A percentile compares a stretch with the other conserved stretches of the same genome.
phyloP scores from a whole-genome alignment of 2,888 invertebrate genomes.

The Drosophila limbata region DNA sequence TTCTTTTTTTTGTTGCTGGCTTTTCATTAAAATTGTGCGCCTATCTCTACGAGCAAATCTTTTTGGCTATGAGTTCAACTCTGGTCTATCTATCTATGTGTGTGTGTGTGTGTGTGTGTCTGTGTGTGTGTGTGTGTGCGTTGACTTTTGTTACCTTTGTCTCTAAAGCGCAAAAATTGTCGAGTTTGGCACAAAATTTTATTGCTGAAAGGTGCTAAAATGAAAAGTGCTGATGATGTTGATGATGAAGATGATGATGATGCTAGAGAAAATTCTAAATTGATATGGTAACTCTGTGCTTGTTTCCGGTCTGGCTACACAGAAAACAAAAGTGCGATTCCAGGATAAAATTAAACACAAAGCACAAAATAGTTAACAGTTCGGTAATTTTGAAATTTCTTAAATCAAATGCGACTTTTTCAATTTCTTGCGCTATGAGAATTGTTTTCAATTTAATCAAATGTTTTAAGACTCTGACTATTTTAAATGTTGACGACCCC shows the following conservation, averaged over 20 bases:
- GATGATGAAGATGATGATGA: background rate
- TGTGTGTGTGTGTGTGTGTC: conserved; percentile 15
- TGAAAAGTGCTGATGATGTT: conserved; percentile 76
- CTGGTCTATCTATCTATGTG: conserved; percentile 7
- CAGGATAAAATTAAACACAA: too few species aligned
- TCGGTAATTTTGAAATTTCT: too few species aligned
- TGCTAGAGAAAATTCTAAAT: background rate
- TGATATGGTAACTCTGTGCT: conserved; percentile 9
- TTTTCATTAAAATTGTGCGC: conserved; percentile 77
- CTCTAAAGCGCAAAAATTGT: conserved; percentile 77
- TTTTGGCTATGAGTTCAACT: conserved; percentile 58
- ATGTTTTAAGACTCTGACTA: too few species aligned
- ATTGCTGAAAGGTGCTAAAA: conserved; percentile 79
- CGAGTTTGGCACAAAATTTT: conserved; percentile 78
- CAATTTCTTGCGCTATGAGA: too few species aligned
- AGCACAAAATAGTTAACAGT: too few species aligned
- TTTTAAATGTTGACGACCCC: too few species aligned
- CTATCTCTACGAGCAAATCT: conserved; percentile 68
- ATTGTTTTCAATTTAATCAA: too few species aligned
- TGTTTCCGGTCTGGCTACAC: conserved; percentile 28
- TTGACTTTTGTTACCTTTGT: conserved; percentile 75
- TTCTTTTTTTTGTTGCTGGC: conserved; percentile 36
- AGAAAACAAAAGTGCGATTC: too few species aligned
- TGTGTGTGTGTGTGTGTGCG: conserved; percentile 27
- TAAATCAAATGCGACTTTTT: too few species aligned